A percentile compares a stretch with the other conserved stretches of the same genome.
phyloP scores from a whole-genome alignment of 2,797 vertebrate genomes.

The Cygnus olor region DNA sequence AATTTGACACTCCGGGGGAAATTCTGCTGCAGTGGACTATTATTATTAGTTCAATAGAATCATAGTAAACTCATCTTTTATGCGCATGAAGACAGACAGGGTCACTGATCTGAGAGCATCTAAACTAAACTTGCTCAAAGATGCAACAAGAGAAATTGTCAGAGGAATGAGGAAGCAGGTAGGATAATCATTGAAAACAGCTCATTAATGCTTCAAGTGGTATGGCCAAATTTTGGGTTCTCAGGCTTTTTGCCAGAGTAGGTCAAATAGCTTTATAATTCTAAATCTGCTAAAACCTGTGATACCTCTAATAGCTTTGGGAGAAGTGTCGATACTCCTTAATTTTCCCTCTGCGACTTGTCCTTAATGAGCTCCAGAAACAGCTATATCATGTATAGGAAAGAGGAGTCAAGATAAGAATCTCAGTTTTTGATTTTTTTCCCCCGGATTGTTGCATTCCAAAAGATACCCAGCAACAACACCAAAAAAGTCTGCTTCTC shows the following conservation, averaged over 20 bases:
- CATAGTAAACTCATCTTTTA: not conserved
- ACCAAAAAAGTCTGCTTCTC: not conserved
- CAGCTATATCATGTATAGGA: not conserved
- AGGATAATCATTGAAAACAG: not conserved
- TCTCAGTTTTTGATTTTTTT: not conserved
- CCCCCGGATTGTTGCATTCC: not conserved
- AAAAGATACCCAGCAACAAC: too few relatives aligned
- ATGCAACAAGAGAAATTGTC: not conserved
- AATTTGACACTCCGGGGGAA: not conserved
- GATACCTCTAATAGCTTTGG: not conserved
- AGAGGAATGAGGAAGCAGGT: not conserved
- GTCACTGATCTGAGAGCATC: not conserved
- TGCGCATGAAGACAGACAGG: not conserved
- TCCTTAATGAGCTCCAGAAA: not conserved
- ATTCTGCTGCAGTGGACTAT: not conserved
- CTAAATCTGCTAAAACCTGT: not conserved
- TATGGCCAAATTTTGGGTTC: not conserved
- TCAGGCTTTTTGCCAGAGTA: not conserved
- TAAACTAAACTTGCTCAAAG: constrained; percentile 30
- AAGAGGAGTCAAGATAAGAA: not conserved
- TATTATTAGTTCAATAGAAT: not conserved
- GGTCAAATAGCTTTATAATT: not conserved
- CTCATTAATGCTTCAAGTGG: not conserved
- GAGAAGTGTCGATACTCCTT: not conserved
- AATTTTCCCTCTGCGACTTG: not conserved